phyloP scores from a whole-genome alignment of 1,140 invertebrate species.

The Ganaspis sp. region DNA sequence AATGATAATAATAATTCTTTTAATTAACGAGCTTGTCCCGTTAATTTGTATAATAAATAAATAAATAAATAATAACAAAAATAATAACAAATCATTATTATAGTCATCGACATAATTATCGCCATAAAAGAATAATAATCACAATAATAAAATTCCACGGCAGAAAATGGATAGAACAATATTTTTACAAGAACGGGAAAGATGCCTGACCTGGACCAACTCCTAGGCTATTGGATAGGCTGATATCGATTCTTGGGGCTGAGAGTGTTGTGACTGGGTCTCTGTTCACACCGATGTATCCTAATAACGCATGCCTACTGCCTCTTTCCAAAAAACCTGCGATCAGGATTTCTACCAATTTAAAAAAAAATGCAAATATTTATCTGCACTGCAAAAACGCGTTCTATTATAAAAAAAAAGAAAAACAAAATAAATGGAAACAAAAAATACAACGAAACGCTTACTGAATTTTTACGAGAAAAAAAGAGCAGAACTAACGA shows the following conservation, averaged over 20 bases:
- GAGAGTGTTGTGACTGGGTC: constrained; percentile 6
- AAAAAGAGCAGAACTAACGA: no score
- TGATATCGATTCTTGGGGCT: constrained; percentile 30
- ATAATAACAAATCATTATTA: no score
- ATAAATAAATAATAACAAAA: no score
- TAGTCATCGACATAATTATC: no score
- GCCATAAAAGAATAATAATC: not conserved
- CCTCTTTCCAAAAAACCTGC: not conserved
- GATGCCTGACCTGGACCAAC: constrained; percentile 43
- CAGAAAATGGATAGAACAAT: not conserved
- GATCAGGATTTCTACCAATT: not conserved
- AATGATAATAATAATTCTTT: no score
- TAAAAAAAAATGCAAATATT: not conserved
- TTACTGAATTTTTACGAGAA: no score
- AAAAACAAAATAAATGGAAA: no score
- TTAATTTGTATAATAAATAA: no score
- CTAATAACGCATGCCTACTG: constrained; percentile 1
- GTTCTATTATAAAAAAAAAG: no score
- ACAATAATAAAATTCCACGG: not conserved
- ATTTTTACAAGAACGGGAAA: constrained; percentile 6
- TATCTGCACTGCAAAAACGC: no score
- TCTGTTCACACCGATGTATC: constrained; percentile 5
- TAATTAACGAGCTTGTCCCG: no score
- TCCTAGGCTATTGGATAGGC: constrained; percentile 26
- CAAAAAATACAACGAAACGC: no score